A percentile compares a stretch with the other conserved stretches of the same genome.
These are phyloP conservation scores for Pteronotus mesoamericanus DNA, from an alignment of 2,797 vertebrate genomes.

Conservation along the genomic window DNA sequence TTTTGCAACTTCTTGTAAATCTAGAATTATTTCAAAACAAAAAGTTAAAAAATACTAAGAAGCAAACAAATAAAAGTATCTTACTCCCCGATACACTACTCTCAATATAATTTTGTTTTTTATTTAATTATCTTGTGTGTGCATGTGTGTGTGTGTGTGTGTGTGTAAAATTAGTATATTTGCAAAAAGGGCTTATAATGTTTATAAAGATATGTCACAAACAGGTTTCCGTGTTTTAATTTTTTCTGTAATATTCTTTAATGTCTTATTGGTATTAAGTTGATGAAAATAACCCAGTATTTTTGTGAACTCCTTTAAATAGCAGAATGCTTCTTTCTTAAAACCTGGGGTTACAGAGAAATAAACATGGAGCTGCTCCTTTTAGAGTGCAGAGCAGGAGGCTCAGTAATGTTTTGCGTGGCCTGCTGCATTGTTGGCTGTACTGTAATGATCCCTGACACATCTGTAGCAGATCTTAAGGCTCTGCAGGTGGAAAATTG, in stretches of 20 bases:
- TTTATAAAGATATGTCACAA: not conserved
- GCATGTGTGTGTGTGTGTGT: not conserved
- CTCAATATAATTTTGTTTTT: not conserved
- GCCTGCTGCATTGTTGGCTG: fast-evolving
- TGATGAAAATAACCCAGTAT: not conserved
- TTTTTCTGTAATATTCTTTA: not conserved
- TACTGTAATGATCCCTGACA: not conserved
- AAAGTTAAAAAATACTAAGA: not conserved
- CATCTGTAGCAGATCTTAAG: too few relatives aligned
- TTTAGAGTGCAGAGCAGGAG: not conserved
- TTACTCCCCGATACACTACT: not conserved
- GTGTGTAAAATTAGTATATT: not conserved
- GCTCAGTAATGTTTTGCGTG: too few relatives aligned
- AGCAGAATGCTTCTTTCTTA: not conserved
- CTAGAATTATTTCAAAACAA: not conserved
- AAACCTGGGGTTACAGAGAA: not conserved
- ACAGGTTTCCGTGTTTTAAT: not conserved
- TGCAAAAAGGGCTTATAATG: not conserved
- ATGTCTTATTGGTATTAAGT: not conserved
- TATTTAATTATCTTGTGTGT: not conserved
- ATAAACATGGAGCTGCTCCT: not conserved
- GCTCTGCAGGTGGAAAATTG: not conserved
- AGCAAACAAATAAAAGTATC: not conserved
- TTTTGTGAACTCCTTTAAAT: not conserved
- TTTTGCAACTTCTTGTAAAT: not conserved